Conservation (phyloP, 2,113 vertebrate genomes). For the Alectura lathami region DNA sequence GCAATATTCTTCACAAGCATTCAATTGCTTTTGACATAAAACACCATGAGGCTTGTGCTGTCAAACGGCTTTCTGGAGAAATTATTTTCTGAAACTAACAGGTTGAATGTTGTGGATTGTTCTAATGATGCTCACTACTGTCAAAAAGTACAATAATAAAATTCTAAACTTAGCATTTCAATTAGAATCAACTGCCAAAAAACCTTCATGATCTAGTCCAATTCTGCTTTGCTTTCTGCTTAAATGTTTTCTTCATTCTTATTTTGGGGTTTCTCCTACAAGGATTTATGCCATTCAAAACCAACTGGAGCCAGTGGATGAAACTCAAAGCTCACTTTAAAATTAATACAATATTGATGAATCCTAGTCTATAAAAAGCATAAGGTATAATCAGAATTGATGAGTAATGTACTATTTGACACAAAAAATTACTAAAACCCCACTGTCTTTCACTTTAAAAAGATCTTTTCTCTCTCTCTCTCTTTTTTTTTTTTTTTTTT, state of each 20-base stretch:
- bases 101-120: background rate
- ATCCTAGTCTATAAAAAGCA: background rate
- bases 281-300: background rate
- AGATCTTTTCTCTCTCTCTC: too few species aligned
- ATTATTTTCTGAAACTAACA: constrained; percentile 37
- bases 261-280: background rate
- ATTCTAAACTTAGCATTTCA: background rate
- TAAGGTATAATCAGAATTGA: background rate
- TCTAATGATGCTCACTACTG: background rate
- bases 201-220: background rate
- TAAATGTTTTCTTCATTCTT: background rate
- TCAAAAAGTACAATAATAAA: background rate
- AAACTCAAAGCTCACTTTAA: background rate
- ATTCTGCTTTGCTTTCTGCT: background rate
- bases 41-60: background rate
- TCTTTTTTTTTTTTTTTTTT: too few species aligned
- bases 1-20: background rate
- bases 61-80: constrained; percentile 14
- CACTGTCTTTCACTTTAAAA: background rate
- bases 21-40: constrained; percentile 15
- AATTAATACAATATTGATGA: background rate
- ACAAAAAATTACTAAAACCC: background rate
- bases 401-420: background rate
- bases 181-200: background rate
- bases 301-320: background rate